Evolutionary conservation across 1,140 invertebrate species (phyloP).

Genomic region (Stratiolaelaps scimitus): DNA sequence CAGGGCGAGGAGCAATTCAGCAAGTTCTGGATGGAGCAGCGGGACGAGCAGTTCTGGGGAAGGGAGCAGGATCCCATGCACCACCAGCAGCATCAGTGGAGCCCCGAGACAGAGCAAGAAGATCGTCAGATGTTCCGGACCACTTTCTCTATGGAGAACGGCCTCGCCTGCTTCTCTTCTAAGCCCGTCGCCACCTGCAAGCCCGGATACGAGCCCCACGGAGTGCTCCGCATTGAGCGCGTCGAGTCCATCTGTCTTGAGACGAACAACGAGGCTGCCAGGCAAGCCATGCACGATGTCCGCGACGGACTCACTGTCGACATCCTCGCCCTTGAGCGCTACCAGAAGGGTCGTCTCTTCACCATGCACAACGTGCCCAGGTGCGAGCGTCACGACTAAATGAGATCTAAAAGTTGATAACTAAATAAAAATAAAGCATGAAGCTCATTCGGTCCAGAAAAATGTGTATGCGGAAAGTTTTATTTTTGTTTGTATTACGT

Average conservation of each 20-base stretch:
- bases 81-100: neutral
- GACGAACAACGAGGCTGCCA: neutral
- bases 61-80: neutral
- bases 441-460: too few relatives aligned
- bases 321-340: neutral
- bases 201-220: neutral
- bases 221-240: conserved; percentile 17
- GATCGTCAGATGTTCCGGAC: neutral
- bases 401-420: too few relatives aligned
- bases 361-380: neutral
- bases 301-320: neutral
- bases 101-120: neutral
- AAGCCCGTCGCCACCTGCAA: conserved; percentile 7
- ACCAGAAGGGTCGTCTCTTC: neutral
- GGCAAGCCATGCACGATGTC: neutral
- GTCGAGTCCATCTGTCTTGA: conserved; percentile 12
- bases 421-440: too few relatives aligned
- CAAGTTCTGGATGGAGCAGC: neutral
- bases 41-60: conserved; percentile 5
- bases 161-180: neutral
- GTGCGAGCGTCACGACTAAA: neutral
- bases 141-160: neutral
- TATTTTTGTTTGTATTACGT: too few relatives aligned
- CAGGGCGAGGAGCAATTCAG: neutral
- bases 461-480: too few relatives aligned